Evolutionary conservation across 2,113 vertebrate genomes (phyloP), one percentile per base, ranked within the genome.

Genomic region (Seriola quinqueradiata): DNA sequence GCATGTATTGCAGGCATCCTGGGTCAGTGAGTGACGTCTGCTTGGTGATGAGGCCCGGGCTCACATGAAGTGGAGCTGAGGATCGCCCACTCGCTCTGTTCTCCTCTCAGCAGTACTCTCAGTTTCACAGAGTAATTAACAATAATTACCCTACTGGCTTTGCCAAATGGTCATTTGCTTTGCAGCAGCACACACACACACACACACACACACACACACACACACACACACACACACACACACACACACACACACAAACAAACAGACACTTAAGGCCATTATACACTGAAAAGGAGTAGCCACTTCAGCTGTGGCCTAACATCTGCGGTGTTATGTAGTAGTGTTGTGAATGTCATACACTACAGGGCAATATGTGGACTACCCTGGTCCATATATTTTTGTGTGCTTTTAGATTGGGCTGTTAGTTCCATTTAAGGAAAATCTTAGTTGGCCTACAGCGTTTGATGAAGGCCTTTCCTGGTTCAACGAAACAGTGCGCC

Each of bases 121-220:
- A 44, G 63, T 91, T 90, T 91, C 89, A 87, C 86, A 79, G 75
- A 86, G 87, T 88, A 92, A 94, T 94, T 94, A 93, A 87, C 89
- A 81, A 74, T 91, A 92, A 93, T 94, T 92, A 88, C 85, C 83
- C 85, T 78, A 71, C 84, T 71, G 87, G 70, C 87, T 88, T 85
- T 85, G 91, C 89, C 90, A 91, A 93, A 83, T 80, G 89, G 52
- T 83, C 90, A 67, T 90, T 93, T 90, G 89, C 89, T 90, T 79
- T 87, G 79, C 72, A 89, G 77, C 69, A 83, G 70, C 68, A 81
- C 66, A 76, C 50, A 40, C 65, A 73, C 66, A 75, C 59, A 66
- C 59, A 77, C 60, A 61, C 21, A 13, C 5, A 8, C 60, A 42
- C 23, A 50, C 74, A 76, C 23, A 81, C 75, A 75, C 86, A 67